Evolutionary conservation across 1,140 invertebrate species (phyloP), one percentile per base, ranked within the genome.

Genomic region (Drosophila bocqueti): DNA sequence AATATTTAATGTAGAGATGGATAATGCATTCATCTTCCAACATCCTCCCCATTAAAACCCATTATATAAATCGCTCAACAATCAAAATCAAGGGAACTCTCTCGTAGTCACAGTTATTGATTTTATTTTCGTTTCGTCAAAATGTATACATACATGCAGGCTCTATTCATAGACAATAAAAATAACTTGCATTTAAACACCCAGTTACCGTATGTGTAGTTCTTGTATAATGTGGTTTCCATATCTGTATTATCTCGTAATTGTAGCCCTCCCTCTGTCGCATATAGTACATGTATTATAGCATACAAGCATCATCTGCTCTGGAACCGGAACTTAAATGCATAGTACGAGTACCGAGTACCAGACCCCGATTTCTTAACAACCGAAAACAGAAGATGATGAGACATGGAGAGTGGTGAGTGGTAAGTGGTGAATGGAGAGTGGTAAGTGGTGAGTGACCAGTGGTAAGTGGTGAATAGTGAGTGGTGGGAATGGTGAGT

Each of bases 91-190:
- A 7, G 31, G 31, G 9, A 36, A 34, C 31, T 24, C 26, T 57
- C 54, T 40, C 5, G 9, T 42, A 52, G 49, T 65, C 61, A 65
- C 60, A 71, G 67, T 55, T 71, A 66, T 74, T 58, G 60, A 42
- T 63, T 60, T 73, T 49, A 55, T 69, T 64, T 31, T 42, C 63
- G 36, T 46, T 72, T 36, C 62, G 11, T 46, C 45, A 46, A 24
- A 52, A 50, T 59, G 68, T 71, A 72, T 71, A 71, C 65, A 72
- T 71, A 71, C 65, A 71, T 72, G 40, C 45, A 59, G 40, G 67
- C 49, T 72, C 63, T 52, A 62, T 64, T 76, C 60, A 59, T 76
- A 63, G 83, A 87, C 83, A 86, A 86, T 87, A 87, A 87, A 86
- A 86, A 86, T 86, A 87, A 86, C 61, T 85, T 62, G 54, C 63